Evolutionary conservation across 2,888 invertebrate genomes (phyloP), one percentile per base, ranked within the genome.

Genomic region (Bursaphelenchus okinawaensis): DNA sequence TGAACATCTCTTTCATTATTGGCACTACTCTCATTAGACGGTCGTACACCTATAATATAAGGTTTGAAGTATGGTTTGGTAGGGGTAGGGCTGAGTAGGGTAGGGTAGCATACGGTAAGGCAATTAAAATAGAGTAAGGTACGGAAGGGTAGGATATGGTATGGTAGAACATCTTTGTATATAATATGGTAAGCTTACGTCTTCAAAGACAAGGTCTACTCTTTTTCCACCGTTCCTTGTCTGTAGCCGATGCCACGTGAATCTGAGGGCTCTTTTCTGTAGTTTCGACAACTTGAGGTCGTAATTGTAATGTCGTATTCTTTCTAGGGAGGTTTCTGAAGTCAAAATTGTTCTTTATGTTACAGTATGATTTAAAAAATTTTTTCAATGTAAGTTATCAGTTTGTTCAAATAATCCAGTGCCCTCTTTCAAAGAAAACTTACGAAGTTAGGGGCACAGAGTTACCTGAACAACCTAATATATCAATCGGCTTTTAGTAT

Each of bases 161-260:
- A n/a, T n/a, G n/a, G 7, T 54, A n/a, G 12, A n/a, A 3, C 12
- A 54, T 3, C 1, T 16, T 6, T 16, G 24, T 19, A 27, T 28
- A 26, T 4, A 2, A 2, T n/a, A 26, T 63, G 12, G 22, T 71
- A 4, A 20, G 31, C 52, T 50, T 56, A 78, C 80, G 69, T 81
- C 81, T 63, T 81, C 80, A 55, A 81, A 81, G 12, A 81, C 81
- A 50, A 74, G 71, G 40, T 81, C 81, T 23, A 81, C 77, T 56
- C 79, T 63, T 63, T 81, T 81, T 12, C 81, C 81, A 16, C 81
- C 81, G 66, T 81, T 81, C 51, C 81, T 65, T 12, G 81, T 81
- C 29, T 79, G 78, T 16, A 81, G 68, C 24, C 81, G 70, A 54
- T 81, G 81, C 81, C 81, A 81, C 0, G 81, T 81, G 68, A 81